A percentile compares a stretch with the other conserved stretches of the same genome.
phyloP scores from a whole-genome alignment of 2,888 invertebrate genomes.

The Metopia argyrocephala region DNA sequence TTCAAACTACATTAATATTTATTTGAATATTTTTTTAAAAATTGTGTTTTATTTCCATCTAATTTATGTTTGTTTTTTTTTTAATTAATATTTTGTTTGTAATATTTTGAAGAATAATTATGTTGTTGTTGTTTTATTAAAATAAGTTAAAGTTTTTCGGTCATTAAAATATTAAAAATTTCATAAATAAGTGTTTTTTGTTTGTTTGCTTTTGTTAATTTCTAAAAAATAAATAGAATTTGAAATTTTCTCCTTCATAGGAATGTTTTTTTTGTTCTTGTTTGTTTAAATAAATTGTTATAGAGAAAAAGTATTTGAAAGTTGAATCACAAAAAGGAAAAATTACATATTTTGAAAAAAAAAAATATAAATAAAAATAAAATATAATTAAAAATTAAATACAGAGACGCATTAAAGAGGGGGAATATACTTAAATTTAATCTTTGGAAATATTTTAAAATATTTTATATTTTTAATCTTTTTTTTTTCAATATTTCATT shows the following conservation, averaged over 20 bases:
- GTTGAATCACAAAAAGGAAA: constrained; percentile 46
- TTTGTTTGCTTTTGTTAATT: constrained; percentile 3
- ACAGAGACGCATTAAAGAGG: constrained; percentile 32
- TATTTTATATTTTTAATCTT: constrained; percentile 54
- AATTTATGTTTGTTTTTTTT: constrained; percentile 38
- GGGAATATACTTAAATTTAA: constrained; percentile 63
- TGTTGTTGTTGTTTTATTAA: constrained; percentile 27
- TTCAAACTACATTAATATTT: constrained; percentile 71
- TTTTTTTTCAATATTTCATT: constrained; percentile 54
- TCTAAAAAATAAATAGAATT: constrained; percentile 52
- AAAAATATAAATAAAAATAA: constrained; percentile 9
- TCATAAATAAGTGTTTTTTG: constrained; percentile 49
- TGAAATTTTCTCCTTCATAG: constrained; percentile 31
- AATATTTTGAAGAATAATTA: constrained; percentile 42
- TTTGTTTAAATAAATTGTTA: constrained; percentile 11
- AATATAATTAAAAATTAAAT: constrained; percentile 27
- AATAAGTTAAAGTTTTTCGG: constrained; percentile 29
- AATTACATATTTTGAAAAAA: constrained; percentile 22
- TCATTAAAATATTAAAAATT: constrained; percentile 33
- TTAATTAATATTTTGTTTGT: constrained; percentile 3
- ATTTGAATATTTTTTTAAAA: constrained; percentile 58
- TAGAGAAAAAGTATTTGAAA: constrained; percentile 42
- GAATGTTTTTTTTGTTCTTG: constrained; percentile 38
- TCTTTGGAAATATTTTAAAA: constrained; percentile 64
- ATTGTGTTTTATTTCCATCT: constrained; percentile 34